A percentile compares a stretch with the other conserved stretches of the same genome.
phyloP scores from a whole-genome alignment of 2,113 vertebrate species.

The Passer montanus region DNA sequence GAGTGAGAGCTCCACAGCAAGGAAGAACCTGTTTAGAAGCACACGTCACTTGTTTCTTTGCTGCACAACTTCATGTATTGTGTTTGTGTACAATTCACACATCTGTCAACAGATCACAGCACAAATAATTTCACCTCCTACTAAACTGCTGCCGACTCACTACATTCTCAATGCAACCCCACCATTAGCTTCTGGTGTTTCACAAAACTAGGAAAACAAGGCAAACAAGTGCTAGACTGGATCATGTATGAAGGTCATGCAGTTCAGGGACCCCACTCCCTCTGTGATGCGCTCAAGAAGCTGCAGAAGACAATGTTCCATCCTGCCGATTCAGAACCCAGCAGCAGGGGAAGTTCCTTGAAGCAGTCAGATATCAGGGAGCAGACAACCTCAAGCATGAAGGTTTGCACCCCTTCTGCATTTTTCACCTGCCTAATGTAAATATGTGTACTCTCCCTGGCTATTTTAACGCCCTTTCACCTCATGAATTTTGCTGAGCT shows the following conservation, averaged over 20 bases:
- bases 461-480: neutral
- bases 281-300: neutral
- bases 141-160: neutral
- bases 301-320: neutral
- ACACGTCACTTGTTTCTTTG: neutral
- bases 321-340: neutral
- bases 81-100: neutral
- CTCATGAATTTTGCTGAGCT: neutral
- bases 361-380: neutral
- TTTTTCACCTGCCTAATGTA: neutral
- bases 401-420: neutral
- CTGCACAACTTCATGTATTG: neutral
- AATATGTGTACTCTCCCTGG: neutral
- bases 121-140: neutral
- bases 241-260: neutral
- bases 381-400: neutral
- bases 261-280: neutral
- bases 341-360: neutral
- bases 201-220: neutral
- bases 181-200: neutral
- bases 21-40: neutral
- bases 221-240: neutral
- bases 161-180: neutral
- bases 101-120: neutral
- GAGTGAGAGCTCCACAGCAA: neutral